phyloP scores from a whole-genome alignment of 2,113 vertebrate genomes.

The Heterotis niloticus region DNA sequence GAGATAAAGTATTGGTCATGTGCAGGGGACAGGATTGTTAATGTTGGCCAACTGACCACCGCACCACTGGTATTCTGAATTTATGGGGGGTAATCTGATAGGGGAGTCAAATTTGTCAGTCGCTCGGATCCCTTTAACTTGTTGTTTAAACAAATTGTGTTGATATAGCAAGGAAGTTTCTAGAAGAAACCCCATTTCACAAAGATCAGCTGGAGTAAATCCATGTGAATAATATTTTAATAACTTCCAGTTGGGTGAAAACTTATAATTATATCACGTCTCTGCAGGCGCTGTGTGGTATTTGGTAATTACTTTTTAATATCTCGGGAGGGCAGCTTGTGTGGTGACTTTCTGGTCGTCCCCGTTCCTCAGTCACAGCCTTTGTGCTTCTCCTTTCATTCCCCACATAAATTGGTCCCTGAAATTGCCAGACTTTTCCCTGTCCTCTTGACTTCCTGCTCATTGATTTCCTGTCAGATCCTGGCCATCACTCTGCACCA shows the following conservation, averaged over 20 bases:
- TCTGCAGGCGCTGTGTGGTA: slow-evolving; percentile 5
- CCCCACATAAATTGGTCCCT: slow-evolving; percentile 9
- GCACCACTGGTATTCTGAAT: background rate
- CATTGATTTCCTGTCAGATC: slow-evolving; percentile 16
- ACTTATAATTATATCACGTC: slow-evolving; percentile 16
- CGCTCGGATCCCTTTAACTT: background rate
- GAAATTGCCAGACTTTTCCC: background rate
- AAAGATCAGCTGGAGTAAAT: slow-evolving; percentile 10
- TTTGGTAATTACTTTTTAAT: slow-evolving; percentile 23
- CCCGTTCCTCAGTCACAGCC: background rate
- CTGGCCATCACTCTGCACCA: background rate
- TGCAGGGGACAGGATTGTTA: background rate
- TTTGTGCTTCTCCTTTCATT: slow-evolving; percentile 6
- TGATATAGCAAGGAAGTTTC: slow-evolving; percentile 11
- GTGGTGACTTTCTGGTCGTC: slow-evolving; percentile 5
- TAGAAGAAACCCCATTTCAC: background rate
- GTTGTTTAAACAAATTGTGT: slow-evolving; percentile 2
- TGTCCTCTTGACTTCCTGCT: background rate
- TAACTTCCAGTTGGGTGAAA: slow-evolving; percentile 16
- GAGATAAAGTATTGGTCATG: background rate
- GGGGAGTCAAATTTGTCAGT: background rate
- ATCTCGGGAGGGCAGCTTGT: background rate
- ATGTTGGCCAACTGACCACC: background rate
- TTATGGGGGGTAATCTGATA: background rate
- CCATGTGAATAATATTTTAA: slow-evolving; percentile 2